Percentiles rank a stretch among this genome's conserved stretches.
These are phyloP conservation scores for Neolamprologus cancellatus DNA, from an alignment of 2,113 vertebrate species.

Conservation along the genomic window DNA sequence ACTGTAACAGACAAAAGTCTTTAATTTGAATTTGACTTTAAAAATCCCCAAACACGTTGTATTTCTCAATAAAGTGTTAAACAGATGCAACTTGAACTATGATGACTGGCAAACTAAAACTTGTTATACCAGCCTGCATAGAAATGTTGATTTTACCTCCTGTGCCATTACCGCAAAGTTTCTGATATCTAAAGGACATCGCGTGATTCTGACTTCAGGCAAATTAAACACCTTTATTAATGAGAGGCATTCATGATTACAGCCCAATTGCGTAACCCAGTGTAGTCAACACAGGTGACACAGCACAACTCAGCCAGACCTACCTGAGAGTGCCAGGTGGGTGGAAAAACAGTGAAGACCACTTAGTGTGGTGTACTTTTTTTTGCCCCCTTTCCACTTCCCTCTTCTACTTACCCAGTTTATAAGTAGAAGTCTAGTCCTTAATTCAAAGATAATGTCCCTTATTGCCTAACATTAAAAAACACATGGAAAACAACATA, in stretches of 20 bases:
- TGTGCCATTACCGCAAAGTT: neutral
- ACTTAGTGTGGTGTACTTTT: neutral
- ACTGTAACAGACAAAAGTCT: neutral
- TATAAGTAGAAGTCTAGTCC: neutral
- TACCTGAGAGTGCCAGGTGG: neutral
- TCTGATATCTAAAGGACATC: neutral
- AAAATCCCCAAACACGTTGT: neutral
- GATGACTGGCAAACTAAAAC: neutral
- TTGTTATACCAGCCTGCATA: neutral
- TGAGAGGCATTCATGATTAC: neutral
- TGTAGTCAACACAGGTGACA: neutral
- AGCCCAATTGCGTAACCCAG: neutral
- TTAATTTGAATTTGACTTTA: neutral
- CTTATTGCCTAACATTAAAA: neutral
- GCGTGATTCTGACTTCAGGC: neutral
- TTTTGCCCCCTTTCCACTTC: neutral
- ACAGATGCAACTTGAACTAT: neutral
- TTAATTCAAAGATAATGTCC: neutral
- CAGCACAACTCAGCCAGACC: neutral
- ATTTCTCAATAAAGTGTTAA: too few species aligned
- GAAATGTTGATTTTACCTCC: neutral
- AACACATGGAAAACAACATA: neutral
- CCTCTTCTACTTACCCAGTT: neutral
- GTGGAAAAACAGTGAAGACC: neutral
- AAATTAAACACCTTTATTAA: neutral